Conservation (phyloP, 2,797 vertebrate genomes). For the Lemur catta region DNA sequence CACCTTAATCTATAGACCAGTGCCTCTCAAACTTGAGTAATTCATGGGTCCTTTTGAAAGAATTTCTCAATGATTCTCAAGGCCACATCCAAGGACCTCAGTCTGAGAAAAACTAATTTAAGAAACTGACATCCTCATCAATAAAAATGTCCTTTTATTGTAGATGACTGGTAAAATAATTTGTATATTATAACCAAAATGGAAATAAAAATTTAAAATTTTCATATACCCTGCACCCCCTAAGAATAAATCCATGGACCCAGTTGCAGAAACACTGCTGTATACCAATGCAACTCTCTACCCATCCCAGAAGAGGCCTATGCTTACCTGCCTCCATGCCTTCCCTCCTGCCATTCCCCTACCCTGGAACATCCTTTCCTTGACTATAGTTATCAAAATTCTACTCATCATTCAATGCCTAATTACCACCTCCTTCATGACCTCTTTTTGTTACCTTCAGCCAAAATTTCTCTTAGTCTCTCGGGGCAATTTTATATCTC, state of each 20-base stretch:
- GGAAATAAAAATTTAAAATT: neutral
- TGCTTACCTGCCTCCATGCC: neutral
- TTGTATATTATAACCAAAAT: neutral
- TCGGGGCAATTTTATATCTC: neutral
- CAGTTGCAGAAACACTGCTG: neutral
- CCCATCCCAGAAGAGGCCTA: neutral
- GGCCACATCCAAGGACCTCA: neutral
- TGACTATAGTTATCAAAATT: neutral
- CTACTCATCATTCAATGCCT: neutral
- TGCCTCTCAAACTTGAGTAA: neutral
- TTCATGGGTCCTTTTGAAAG: neutral
- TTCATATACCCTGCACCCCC: neutral
- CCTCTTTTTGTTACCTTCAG: neutral
- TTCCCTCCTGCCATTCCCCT: neutral
- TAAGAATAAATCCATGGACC: neutral
- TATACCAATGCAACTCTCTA: neutral
- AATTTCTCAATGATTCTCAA: neutral
- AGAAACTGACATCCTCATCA: neutral
- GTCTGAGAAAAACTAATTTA: slow-evolving; percentile 17
- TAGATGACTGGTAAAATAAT: neutral
- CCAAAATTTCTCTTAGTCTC: neutral
- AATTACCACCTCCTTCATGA: neutral
- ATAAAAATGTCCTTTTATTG: neutral
- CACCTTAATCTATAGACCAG: neutral
- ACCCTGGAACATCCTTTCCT: neutral